Evolutionary conservation across 2,113 vertebrate species (phyloP), one percentile per base, ranked within the genome.

Genomic region (Nannospalax galili): DNA sequence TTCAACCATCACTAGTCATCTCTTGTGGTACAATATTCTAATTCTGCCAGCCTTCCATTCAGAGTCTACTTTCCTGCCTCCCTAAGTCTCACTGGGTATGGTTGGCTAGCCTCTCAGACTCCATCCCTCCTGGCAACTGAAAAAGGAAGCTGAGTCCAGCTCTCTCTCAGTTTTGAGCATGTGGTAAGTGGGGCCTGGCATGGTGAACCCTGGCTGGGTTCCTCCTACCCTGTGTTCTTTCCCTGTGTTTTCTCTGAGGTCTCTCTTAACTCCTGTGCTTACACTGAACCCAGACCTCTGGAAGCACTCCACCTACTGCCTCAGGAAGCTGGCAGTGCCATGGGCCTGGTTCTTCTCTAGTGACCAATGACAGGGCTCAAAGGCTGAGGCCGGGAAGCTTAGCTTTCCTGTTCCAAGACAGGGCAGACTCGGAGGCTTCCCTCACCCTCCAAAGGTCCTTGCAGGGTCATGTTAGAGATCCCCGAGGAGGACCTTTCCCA

Each of bases 1-100:
- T 74, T 42, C 42, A 20, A 40, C 19, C 10, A 32, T 75, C 69
- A 56, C 60, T 11, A 22, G 67, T n/a, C 30, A 93, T 77, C 69
- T 80, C 78, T 88, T 60, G 26, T 60, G 37, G 32, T 24, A 52
- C 70, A 45, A 20, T 75, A n/a, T 58, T 48, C 35, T 56, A 84
- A 60, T 87, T 87, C 28, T 84, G 65, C 52, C 28, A 74, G 42
- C 12, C 5, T 62, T 90, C 79, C 64, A 78, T 95, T 78, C n/a
- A 42, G n/a, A n/a, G n/a, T n/a, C n/a, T n/a, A n/a, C 67, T 56
- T 86, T 91, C 30, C 52, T 85, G 30, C 15, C 42, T 73, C 42
- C 48, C 19, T 20, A 11, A 15, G 32, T 67, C 26, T 78, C 16
- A 69, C 20, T 37, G 30, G 7, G 10, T 40, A 37, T 67, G 26